These are phyloP conservation scores for Drosophila anceps DNA, from an alignment of 2,888 invertebrate genomes.

Conservation along the genomic window DNA sequence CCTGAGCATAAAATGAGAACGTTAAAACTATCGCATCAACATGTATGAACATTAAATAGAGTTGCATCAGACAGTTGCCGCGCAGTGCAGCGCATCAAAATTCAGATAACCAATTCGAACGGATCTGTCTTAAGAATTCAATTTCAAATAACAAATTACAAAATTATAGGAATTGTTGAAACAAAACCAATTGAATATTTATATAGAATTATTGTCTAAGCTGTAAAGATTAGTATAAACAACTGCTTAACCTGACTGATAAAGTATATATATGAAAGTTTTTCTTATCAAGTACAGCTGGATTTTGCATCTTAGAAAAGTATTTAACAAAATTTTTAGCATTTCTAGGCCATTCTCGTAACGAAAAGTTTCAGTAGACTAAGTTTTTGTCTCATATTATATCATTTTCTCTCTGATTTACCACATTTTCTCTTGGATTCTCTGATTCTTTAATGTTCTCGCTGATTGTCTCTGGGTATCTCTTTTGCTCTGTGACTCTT, in stretches of 20 bases:
- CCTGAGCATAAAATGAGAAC: slow-evolving; percentile 65
- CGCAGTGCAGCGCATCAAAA: background rate
- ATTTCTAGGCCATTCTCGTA: background rate
- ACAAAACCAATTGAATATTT: background rate
- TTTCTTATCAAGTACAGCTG: too few relatives aligned
- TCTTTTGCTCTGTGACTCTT: background rate
- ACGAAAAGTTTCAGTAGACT: background rate
- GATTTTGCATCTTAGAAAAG: background rate
- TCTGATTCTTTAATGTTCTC: background rate
- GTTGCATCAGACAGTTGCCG: slow-evolving; percentile 1
- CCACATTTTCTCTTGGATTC: background rate
- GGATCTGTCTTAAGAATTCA: background rate
- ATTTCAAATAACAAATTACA: background rate
- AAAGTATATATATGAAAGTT: background rate
- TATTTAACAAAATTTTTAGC: background rate
- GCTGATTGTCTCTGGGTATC: too few relatives aligned
- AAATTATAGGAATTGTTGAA: background rate
- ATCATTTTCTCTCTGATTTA: too few relatives aligned
- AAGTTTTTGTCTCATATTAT: background rate
- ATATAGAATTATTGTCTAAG: background rate
- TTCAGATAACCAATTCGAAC: background rate
- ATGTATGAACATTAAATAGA: slow-evolving; percentile 17
- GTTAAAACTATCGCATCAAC: slow-evolving; percentile 29
- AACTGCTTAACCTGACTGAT: background rate
- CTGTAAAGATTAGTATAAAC: background rate